These are phyloP conservation scores for Mirza zaza DNA, from an alignment of 2,113 vertebrate species.

Conservation along the genomic window DNA sequence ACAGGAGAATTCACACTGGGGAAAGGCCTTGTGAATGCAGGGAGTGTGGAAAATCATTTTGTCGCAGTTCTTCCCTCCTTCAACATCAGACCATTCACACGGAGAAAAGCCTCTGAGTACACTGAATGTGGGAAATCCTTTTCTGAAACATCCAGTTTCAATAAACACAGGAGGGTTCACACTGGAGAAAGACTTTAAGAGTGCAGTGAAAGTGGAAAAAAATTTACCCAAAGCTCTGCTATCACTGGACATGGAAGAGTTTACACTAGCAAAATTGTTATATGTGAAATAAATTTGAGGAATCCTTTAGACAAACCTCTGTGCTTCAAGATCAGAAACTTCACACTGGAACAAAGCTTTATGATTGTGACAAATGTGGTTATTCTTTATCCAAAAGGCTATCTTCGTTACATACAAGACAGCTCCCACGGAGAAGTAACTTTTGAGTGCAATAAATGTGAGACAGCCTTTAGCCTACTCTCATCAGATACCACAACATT, in stretches of 20 bases:
- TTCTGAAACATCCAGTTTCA: neutral
- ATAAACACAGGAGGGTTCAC: slow-evolving; percentile 54
- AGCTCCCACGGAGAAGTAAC: slow-evolving; percentile 17
- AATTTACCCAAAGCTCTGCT: slow-evolving; percentile 36
- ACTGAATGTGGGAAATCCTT: slow-evolving; percentile 50
- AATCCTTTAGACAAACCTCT: neutral
- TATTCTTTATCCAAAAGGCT: neutral
- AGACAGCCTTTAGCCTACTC: neutral
- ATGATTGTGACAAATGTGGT: neutral
- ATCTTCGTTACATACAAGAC: neutral
- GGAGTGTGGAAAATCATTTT: neutral
- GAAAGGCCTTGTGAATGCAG: neutral
- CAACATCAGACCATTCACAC: neutral
- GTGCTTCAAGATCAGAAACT: neutral
- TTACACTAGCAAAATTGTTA: neutral
- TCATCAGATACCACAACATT: neutral
- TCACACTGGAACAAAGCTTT: neutral
- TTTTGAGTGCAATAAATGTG: neutral
- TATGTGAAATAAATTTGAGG: neutral
- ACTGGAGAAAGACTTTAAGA: slow-evolving; percentile 42
- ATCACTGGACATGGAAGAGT: neutral
- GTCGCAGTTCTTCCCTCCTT: neutral
- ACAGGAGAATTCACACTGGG: neutral
- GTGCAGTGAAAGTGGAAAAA: slow-evolving; percentile 53
- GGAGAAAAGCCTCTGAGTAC: neutral